Percentiles rank a stretch among this genome's conserved stretches.
Evolutionary conservation across 30 jellyfish, hydroid and myxozoan species (phyloP).

Genomic region (Phacellophora camtschatica): DNA sequence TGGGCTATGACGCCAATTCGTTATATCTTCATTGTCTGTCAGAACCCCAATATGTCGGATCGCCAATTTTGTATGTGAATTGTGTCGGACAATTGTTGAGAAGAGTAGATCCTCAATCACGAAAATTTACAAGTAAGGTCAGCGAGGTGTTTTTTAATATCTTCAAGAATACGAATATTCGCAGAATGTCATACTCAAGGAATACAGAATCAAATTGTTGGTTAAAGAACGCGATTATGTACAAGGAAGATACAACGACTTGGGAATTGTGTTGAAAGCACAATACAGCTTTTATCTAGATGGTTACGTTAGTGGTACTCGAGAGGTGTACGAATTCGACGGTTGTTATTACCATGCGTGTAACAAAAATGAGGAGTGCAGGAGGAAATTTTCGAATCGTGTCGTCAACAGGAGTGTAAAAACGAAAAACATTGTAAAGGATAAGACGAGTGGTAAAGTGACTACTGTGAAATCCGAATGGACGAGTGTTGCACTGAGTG

Average conservation of each 20-base stretch:
- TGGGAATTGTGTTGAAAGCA: background rate
- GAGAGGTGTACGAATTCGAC: background rate
- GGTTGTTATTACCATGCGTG: conserved; percentile 29
- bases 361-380: background rate
- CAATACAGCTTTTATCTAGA: background rate
- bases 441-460: too few relatives aligned
- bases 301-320: background rate
- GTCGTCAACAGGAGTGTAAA: background rate
- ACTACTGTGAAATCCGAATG: too few relatives aligned
- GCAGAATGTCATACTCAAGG: background rate
- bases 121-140: too few relatives aligned
- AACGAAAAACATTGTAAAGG: too few relatives aligned
- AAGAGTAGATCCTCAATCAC: too few relatives aligned
- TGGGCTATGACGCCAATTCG: conserved; percentile 1
- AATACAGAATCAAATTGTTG: background rate
- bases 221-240: background rate
- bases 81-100: too few relatives aligned
- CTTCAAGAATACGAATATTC: background rate
- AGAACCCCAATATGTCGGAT: background rate
- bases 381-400: background rate
- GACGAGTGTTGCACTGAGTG: too few relatives aligned
- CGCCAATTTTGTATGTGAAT: background rate
- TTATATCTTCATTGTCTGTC: background rate
- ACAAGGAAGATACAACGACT: background rate
- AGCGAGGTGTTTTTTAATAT: too few relatives aligned